Evolutionary conservation across 2,113 vertebrate genomes (phyloP), one percentile per base, ranked within the genome.

Genomic region (Casuarius casuarius): DNA sequence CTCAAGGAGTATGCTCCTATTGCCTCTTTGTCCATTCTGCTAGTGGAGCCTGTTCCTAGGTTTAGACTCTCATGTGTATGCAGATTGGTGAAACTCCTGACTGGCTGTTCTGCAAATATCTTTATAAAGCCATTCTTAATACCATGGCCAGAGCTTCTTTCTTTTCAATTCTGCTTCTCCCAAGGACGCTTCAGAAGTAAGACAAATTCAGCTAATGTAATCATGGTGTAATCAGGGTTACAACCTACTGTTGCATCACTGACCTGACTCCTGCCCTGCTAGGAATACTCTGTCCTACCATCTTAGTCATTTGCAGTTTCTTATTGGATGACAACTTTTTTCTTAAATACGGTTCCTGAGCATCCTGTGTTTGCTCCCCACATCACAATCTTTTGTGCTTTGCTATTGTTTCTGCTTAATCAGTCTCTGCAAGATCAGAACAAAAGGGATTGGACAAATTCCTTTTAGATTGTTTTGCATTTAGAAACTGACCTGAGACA

Each of bases 201-300:
- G 35, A 63, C 31, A 70, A 56, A 58, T 56, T 22, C 13, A 63
- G 54, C 23, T 74, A 28, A 68, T 75, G 25, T 62, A 75, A 38
- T 75, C 18, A 17, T 12, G 9, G 29, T 84, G 18, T 58, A 31
- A 58, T 31, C 56, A 58, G 31, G 56, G 18, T 58, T 58, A 58
- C 31, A 29, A 31, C 7, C 40, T 92, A 66, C 16, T 87, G n/a
- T 96, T 91, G n/a, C 58, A 26, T 78, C 44, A 51, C 87, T 75
- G 51, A 67, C 20, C 17, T 61, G 38, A 91, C 26, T 84, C 56
- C 80, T 91, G 73, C 65, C 38, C 84, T 91, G 29, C 58, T 20
- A 87, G n/a, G 52, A 92, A 33, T 72, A 68, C 79, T 91, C 48
- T 94, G 80, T 94, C 61, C 10, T 82, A 84, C 80, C 70, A 72